These are phyloP conservation scores for Alouatta palliata DNA, from an alignment of 2,113 vertebrate genomes.

Conservation along the genomic window DNA sequence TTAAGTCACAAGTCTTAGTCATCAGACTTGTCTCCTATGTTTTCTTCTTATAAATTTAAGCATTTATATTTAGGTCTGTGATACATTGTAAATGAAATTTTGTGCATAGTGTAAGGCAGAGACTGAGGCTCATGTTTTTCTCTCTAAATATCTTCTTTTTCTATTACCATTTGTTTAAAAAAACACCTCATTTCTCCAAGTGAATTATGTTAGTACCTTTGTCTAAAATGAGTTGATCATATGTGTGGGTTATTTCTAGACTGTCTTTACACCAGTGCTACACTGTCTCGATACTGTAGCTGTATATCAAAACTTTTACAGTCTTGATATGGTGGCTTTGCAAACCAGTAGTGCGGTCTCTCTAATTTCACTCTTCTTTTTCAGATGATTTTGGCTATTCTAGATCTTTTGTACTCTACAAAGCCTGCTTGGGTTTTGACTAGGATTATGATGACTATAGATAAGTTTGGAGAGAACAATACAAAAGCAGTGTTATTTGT, in stretches of 20 bases:
- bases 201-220: not conserved
- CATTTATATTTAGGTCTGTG: not conserved
- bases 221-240: not conserved
- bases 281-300: not conserved
- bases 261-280: not conserved
- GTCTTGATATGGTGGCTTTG: not conserved
- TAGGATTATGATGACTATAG: not conserved
- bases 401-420: not conserved
- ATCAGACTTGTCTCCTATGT: not conserved
- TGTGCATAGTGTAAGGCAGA: not conserved
- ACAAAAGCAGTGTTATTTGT: not conserved
- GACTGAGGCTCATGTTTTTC: not conserved
- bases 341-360: not conserved
- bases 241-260: not conserved
- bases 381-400: not conserved
- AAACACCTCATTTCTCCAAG: not conserved
- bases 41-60: not conserved
- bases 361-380: not conserved
- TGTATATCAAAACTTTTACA: too few relatives aligned
- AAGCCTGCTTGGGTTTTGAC: not conserved
- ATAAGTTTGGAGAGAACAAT: not conserved
- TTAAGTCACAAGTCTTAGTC: too few relatives aligned
- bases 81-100: not conserved
- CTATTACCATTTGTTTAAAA: not conserved
- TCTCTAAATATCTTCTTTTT: not conserved